Evolutionary conservation across 2,113 vertebrate species (phyloP).

Genomic region (Mystacornis crossleyi): DNA sequence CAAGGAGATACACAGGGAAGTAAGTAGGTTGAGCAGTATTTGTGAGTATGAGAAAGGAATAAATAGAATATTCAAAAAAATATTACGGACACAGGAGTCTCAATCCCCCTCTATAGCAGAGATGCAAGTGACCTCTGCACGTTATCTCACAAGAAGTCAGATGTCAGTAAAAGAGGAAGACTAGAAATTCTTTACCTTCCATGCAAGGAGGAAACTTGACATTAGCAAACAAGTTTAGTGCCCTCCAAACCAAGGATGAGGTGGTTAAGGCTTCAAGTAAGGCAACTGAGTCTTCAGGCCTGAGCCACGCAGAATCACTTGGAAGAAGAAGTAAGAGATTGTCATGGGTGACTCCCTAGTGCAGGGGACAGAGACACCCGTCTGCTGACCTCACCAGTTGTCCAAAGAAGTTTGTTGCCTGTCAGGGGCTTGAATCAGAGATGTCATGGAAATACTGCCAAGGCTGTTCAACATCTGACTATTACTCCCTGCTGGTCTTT

Average conservation of each 20-base stretch:
- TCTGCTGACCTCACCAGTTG: background rate
- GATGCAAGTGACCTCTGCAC: background rate
- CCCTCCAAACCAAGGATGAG: background rate
- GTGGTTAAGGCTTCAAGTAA: background rate
- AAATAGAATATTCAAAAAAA: background rate
- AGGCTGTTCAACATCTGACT: background rate
- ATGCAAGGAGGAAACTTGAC: background rate
- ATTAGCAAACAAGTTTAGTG: background rate
- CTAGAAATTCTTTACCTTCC: background rate
- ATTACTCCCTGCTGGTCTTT: background rate
- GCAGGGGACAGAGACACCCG: background rate
- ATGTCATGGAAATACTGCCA: background rate
- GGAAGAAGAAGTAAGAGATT: background rate
- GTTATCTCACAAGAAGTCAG: background rate
- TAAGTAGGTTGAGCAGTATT: background rate
- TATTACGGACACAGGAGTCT: background rate
- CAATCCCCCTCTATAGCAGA: background rate
- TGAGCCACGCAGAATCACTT: background rate
- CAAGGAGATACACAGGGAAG: background rate
- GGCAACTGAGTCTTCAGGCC: background rate
- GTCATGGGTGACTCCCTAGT: background rate
- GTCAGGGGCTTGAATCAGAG: background rate
- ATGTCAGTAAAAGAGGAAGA: background rate
- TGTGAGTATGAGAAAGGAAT: background rate
- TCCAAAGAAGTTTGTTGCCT: background rate